Conservation (phyloP, 2,888 invertebrate species). For the Plemyria rubiginata region DNA sequence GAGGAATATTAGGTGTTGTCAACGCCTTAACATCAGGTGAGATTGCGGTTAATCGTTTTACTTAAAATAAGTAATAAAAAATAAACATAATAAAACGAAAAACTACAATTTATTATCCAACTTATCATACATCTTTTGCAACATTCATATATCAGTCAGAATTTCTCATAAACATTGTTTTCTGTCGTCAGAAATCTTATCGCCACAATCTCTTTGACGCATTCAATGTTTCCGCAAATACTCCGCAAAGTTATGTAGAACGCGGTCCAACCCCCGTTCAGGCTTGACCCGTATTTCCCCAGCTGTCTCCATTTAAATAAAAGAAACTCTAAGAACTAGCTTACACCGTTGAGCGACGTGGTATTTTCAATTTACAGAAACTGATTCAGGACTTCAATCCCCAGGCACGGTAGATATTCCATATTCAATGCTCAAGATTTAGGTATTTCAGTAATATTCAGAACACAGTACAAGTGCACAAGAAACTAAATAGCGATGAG, state of each 20-base stretch:
- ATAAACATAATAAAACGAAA: background rate
- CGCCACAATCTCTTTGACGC: conserved; percentile 30
- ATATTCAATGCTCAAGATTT: too few species aligned
- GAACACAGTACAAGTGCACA: too few species aligned
- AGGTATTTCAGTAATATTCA: too few species aligned
- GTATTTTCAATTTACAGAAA: background rate
- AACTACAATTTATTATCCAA: background rate
- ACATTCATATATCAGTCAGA: background rate
- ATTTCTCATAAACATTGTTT: conserved; percentile 12
- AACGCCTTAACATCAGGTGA: too few species aligned
- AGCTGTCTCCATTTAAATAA: conserved; percentile 55
- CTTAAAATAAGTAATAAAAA: too few species aligned
- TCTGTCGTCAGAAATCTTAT: conserved; percentile 13
- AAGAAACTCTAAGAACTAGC: conserved; percentile 34
- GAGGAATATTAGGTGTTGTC: too few species aligned
- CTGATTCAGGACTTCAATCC: background rate
- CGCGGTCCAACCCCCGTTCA: conserved; percentile 29
- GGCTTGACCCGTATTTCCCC: conserved; percentile 44
- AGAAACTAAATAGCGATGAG: too few species aligned
- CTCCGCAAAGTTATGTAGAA: conserved; percentile 28
- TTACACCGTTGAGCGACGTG: background rate
- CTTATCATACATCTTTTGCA: background rate
- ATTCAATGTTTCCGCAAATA: conserved; percentile 28
- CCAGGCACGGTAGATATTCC: too few species aligned
- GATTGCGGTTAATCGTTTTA: too few species aligned